These are phyloP conservation scores for Drosophila pallidifrons DNA, from an alignment of 1,140 invertebrate genomes.

Conservation along the genomic window DNA sequence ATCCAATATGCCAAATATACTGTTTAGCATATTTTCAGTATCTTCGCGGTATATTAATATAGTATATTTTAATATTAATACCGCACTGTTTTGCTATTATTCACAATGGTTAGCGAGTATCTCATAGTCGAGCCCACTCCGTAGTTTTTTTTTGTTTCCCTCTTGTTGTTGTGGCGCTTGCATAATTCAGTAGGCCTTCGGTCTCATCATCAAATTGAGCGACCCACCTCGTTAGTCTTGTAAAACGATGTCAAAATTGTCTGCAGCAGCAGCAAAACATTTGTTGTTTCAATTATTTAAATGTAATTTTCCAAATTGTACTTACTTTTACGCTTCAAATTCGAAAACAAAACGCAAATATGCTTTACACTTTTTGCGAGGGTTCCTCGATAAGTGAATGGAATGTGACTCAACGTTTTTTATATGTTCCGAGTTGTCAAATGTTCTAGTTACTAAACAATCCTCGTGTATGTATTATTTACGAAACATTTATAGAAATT, in stretches of 20 bases:
- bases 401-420: not conserved
- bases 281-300: constrained; percentile 81
- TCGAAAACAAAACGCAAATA: constrained; percentile 29
- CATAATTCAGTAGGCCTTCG: constrained; percentile 71
- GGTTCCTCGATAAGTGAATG: not conserved
- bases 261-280: constrained; percentile 60
- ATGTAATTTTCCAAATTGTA: constrained; percentile 76
- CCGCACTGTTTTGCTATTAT: no score
- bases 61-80: no score
- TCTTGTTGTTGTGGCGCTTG: constrained; percentile 39
- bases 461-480: not conserved
- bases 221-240: constrained; percentile 59
- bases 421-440: no score
- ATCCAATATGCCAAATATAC: no score
- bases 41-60: no score
- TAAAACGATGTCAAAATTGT: constrained; percentile 74
- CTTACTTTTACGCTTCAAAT: constrained; percentile 35
- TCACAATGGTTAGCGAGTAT: no score
- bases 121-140: no score
- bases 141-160: constrained; percentile 28
- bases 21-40: no score
- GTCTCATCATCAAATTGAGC: constrained; percentile 79
- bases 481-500: not conserved
- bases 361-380: not conserved
- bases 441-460: no score